phyloP scores from a whole-genome alignment of 2,113 vertebrate species.

The Rattus norvegicus region DNA sequence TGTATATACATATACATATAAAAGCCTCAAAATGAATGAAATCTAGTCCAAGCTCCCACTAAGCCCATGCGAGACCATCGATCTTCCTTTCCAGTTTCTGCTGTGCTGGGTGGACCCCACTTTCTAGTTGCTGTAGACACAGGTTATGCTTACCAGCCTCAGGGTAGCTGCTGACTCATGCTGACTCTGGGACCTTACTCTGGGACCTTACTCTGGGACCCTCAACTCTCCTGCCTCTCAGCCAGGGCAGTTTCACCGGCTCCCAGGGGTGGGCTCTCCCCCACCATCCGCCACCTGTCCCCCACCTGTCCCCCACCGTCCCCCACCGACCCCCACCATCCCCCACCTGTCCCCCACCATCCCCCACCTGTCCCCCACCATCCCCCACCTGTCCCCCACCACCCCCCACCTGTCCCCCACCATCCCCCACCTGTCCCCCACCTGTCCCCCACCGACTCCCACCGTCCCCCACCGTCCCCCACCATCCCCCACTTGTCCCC shows the following conservation, averaged over 20 bases:
- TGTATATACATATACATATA: too few relatives aligned
- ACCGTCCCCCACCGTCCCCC: too few relatives aligned
- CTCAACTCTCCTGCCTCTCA: not conserved
- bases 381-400: too few relatives aligned
- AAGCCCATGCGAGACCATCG: not conserved
- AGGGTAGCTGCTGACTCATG: slow-evolving; percentile 71
- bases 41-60: not conserved
- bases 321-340: too few relatives aligned
- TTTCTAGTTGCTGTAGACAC: not conserved
- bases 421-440: too few relatives aligned
- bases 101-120: not conserved
- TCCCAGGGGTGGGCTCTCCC: not conserved
- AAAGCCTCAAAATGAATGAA: not conserved
- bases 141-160: not conserved
- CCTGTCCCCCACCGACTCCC: too few relatives aligned
- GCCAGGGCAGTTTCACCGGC: not conserved
- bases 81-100: not conserved
- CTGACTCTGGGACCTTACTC: not conserved
- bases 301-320: not conserved
- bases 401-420: too few relatives aligned
- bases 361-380: too few relatives aligned
- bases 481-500: too few relatives aligned
- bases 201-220: not conserved
- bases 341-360: too few relatives aligned
- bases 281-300: accelerated